A percentile compares a stretch with the other conserved stretches of the same genome.
Evolutionary conservation across 1,140 invertebrate species (phyloP).

Genomic region (Rhopalosiphum maidis): DNA sequence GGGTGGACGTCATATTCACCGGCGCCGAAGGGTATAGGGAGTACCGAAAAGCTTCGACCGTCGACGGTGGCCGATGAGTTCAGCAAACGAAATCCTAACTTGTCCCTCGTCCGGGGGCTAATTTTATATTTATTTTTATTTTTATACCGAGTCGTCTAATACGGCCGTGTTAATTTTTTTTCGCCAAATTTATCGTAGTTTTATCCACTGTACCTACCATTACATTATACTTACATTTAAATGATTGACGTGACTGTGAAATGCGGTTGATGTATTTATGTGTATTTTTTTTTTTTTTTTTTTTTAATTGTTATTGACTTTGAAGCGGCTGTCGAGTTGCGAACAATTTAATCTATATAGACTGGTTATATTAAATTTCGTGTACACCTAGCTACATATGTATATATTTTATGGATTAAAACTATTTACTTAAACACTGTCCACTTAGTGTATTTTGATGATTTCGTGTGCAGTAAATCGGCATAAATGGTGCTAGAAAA

Average conservation of each 20-base stretch:
- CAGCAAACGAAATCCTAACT: background rate
- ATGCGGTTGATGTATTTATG: background rate
- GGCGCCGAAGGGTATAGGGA: slow-evolving; percentile 86
- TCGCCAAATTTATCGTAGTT: background rate
- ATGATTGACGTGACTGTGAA: background rate
- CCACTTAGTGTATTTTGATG: background rate
- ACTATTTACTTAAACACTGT: background rate
- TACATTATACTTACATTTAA: background rate
- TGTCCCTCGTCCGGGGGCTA: background rate
- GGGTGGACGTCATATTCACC: slow-evolving; percentile 95
- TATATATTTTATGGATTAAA: background rate
- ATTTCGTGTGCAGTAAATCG: background rate
- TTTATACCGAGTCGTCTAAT: background rate
- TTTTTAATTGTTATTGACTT: background rate
- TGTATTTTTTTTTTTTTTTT: no score
- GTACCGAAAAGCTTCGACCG: slow-evolving; percentile 66
- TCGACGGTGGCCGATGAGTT: background rate
- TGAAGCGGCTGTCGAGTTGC: background rate
- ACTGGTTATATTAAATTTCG: background rate
- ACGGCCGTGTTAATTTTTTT: background rate
- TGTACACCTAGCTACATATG: background rate
- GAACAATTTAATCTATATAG: slow-evolving; percentile 16
- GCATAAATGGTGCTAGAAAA: no score
- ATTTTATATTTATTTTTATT: slow-evolving; percentile 19
- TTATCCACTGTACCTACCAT: background rate